These are phyloP conservation scores for Drepana falcataria DNA, from an alignment of 2,888 invertebrate genomes.

Conservation along the genomic window DNA sequence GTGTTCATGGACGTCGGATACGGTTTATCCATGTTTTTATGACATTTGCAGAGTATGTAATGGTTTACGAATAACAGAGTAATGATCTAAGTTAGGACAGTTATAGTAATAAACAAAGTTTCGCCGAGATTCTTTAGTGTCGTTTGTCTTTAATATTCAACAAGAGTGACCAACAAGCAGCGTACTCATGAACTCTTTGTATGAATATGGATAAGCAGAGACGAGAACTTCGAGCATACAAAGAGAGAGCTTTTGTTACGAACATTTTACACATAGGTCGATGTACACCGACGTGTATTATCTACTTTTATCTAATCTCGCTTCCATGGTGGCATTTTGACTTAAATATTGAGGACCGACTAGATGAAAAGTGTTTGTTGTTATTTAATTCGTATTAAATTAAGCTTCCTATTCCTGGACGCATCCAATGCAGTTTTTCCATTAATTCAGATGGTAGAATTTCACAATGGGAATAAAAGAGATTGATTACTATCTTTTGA, in stretches of 20 bases:
- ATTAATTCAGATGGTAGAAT: slow-evolving; percentile 2
- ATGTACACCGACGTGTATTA: slow-evolving; percentile 28
- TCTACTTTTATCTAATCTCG: slow-evolving; percentile 51
- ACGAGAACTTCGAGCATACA: slow-evolving; percentile 20
- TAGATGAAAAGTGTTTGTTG: slow-evolving; percentile 3
- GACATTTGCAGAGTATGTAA: too few species aligned
- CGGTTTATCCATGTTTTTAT: too few species aligned
- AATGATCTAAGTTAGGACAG: neutral
- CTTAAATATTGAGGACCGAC: slow-evolving; percentile 33
- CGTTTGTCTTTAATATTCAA: slow-evolving; percentile 4
- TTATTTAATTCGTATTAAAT: too few species aligned
- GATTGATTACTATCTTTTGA: neutral
- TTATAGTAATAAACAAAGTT: neutral
- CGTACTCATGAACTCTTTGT: slow-evolving; percentile 15
- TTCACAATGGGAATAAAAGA: slow-evolving; percentile 4
- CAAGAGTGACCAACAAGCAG: slow-evolving; percentile 9
- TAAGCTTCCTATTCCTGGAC: too few species aligned
- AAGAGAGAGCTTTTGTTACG: slow-evolving; percentile 29
- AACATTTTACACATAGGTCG: slow-evolving; percentile 28
- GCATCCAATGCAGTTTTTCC: too few species aligned
- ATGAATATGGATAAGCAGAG: slow-evolving; percentile 31
- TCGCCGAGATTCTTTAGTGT: neutral
- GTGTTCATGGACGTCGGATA: too few species aligned
- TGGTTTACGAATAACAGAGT: too few species aligned
- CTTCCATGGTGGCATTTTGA: slow-evolving; percentile 36